Base-by-base conservation (phyloP, 2,113 vertebrate species). In the Equus quagga region DNA sequence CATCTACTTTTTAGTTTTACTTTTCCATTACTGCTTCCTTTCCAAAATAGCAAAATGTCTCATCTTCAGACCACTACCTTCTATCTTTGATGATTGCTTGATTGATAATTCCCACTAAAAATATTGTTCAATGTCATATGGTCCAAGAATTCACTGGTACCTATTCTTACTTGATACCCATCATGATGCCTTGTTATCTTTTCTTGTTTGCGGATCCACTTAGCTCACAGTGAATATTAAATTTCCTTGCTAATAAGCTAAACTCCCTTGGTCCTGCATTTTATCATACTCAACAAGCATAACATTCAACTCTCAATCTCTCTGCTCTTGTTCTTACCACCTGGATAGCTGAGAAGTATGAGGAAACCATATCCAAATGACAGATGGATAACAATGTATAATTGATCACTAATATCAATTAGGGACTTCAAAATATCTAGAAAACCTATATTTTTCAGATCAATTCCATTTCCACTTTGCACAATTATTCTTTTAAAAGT, bases 141-240 rank as follows among this genome's bases (percentile, higher is more conserved):
- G 28, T 6, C 2, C 5, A 31, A 33, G 9, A 12, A 4, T 5
- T 2, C 10, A 23, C 2, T 2, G 21, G 12, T 31, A 9, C 5
- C 9, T 36, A 1, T 13, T 8, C 31, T 26, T 33, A 1, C 46
- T 31, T 6, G 2, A 9, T 10, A n/a, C 4, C 51, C 13, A 7
- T 7, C 2, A 12, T n/a, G n/a, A n/a, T n/a, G n/a, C 8, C 1
- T 49, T n/a, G 15, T 17, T 0, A 11, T 14, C 9, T 69, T 28
- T 41, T 21, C 18, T 28, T 24, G 8, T 33, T 67, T 41, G 64
- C 9, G 2, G 4, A n/a, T 44, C n/a, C 46, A 12, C 78, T 21
- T 12, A 24, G 10, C 13, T 54, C 28, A 9, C 24, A 0, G 12
- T 4, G 10, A 26, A 26, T 9, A 9, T 2, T 9, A 23, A 13